A percentile compares a stretch with the other conserved stretches of the same genome.
Conservation (phyloP, 1,140 invertebrate species). For the Drosophila kohkoa region DNA sequence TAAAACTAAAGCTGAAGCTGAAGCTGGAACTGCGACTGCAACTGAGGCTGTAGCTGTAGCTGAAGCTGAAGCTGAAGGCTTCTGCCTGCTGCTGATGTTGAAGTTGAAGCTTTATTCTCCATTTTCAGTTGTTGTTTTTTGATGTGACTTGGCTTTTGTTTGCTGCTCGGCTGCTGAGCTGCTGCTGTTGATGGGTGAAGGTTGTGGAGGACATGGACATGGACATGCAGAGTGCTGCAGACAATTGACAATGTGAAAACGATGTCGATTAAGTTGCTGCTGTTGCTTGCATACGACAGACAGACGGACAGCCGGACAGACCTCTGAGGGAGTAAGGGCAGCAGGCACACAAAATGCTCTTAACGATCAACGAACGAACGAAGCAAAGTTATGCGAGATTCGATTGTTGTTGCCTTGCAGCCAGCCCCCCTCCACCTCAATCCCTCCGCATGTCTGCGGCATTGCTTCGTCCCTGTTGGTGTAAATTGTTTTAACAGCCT, state of each 20-base stretch:
- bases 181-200: conserved; percentile 66
- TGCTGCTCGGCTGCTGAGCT: conserved; percentile 33
- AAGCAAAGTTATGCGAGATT: conserved; percentile 71
- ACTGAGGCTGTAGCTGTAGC: conserved; percentile 32
- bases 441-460: neutral
- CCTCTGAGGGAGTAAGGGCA: conserved; percentile 40
- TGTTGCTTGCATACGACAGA: conserved; percentile 55
- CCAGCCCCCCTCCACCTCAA: neutral
- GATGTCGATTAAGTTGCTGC: conserved; percentile 82
- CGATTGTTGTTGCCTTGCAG: conserved; percentile 33
- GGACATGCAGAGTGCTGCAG: conserved; percentile 77
- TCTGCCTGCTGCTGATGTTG: conserved; percentile 32
- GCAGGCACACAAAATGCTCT: conserved; percentile 53
- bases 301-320: neutral
- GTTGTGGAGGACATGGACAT: conserved; percentile 58
- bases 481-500: conserved; percentile 82
- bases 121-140: conserved; percentile 26
- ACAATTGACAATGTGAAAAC: conserved; percentile 82
- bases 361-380: conserved; percentile 61
- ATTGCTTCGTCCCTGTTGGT: conserved; percentile 43
- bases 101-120: conserved; percentile 36
- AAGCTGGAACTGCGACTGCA: conserved; percentile 42
- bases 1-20: conserved; percentile 50
- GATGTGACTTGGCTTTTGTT: conserved; percentile 60
- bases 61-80: conserved; percentile 32